phyloP scores from a whole-genome alignment of 1,140 invertebrate species.

The Meloidogyne exigua region DNA sequence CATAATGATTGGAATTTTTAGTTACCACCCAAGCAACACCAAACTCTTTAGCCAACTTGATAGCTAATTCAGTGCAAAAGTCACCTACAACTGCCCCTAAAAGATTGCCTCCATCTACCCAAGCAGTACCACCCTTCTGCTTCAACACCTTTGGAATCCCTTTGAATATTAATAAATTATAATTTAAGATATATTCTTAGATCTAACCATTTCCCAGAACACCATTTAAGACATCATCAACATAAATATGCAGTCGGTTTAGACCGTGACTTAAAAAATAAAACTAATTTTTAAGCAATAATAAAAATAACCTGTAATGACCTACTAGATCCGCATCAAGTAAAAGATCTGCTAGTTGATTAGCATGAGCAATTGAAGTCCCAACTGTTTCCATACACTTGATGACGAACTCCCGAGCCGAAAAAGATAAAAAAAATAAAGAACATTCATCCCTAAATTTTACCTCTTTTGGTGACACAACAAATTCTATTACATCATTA shows the following conservation, averaged over 20 bases:
- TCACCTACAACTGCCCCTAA: slow-evolving; percentile 79
- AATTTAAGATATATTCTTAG: slow-evolving; percentile 11
- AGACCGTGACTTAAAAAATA: slow-evolving; percentile 40
- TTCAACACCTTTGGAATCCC: slow-evolving; percentile 43
- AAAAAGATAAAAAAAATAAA: slow-evolving; percentile 17
- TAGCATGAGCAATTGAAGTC: slow-evolving; percentile 32
- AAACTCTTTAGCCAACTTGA: slow-evolving; percentile 69
- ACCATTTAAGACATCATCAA: slow-evolving; percentile 45
- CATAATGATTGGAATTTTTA: slow-evolving; percentile 84
- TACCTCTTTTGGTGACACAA: neutral
- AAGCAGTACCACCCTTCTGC: slow-evolving; percentile 59
- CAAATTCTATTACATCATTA: neutral
- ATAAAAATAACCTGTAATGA: slow-evolving; percentile 24
- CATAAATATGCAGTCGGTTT: slow-evolving; percentile 51
- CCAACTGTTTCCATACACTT: slow-evolving; percentile 42
- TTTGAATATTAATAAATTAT: slow-evolving; percentile 7
- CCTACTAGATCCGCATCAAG: slow-evolving; percentile 43
- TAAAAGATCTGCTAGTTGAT: slow-evolving; percentile 47
- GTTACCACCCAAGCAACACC: slow-evolving; percentile 84
- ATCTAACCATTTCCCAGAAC: slow-evolving; percentile 33
- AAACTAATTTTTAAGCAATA: neutral
- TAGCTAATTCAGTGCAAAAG: slow-evolving; percentile 83
- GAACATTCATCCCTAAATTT: too few species aligned
- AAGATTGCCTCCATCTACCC: slow-evolving; percentile 60
- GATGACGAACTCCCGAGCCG: slow-evolving; percentile 45